Conservation (phyloP, 1,140 invertebrate genomes). For the Neodiprion fabricii region DNA sequence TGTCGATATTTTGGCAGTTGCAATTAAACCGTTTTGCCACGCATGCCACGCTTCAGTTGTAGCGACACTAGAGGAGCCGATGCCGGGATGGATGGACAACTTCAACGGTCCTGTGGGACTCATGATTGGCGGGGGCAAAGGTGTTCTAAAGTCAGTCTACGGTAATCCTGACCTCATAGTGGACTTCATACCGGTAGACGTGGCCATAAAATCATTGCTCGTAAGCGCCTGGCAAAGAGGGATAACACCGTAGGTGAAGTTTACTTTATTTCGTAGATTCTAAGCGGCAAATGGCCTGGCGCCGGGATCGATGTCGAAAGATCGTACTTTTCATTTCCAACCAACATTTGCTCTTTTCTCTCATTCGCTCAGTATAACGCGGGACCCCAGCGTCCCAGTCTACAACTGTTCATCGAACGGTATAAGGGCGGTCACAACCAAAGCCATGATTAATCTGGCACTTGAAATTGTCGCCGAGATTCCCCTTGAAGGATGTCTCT, state of each 20-base stretch:
- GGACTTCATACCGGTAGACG: constrained; percentile 89
- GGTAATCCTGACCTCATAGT: constrained; percentile 68
- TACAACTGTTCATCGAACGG: constrained; percentile 72
- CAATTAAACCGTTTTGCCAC: no score
- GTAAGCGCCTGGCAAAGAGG: constrained; percentile 76
- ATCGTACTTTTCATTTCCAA: neutral
- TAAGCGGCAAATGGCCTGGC: constrained; percentile 5
- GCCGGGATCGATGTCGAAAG: constrained; percentile 23
- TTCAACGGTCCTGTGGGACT: constrained; percentile 90
- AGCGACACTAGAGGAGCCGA: constrained; percentile 69
- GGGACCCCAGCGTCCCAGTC: constrained; percentile 61
- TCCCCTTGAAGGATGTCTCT: constrained; percentile 73
- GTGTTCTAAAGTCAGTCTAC: constrained; percentile 77
- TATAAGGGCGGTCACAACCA: constrained; percentile 74
- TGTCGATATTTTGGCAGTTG: no score
- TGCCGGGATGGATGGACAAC: constrained; percentile 92
- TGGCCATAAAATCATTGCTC: constrained; percentile 83
- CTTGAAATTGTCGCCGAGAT: constrained; percentile 58
- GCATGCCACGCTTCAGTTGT: constrained; percentile 63
- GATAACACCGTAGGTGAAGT: constrained; percentile 62
- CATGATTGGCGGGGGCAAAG: constrained; percentile 79
- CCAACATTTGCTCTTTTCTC: neutral
- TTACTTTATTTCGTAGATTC: constrained; percentile 9
- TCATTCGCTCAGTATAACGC: constrained; percentile 41
- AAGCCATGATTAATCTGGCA: constrained; percentile 65